phyloP scores from a whole-genome alignment of 2,888 invertebrate genomes.

The Papilio demoleus region DNA sequence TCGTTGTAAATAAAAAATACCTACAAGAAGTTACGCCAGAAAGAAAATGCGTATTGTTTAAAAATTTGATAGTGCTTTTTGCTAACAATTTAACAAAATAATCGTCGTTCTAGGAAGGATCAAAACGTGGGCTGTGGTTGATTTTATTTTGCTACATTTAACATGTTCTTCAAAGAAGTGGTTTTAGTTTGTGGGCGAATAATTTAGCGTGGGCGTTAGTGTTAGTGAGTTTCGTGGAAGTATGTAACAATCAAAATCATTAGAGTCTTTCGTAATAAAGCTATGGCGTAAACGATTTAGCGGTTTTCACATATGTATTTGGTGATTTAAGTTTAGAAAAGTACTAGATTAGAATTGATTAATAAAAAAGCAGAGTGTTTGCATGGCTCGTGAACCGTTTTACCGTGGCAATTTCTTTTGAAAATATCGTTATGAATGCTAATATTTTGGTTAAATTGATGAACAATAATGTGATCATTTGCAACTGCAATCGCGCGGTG shows the following conservation, averaged over 20 bases:
- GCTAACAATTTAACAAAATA: slow-evolving; percentile 4
- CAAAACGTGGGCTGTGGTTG: slow-evolving; percentile 7
- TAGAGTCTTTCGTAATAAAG: no score
- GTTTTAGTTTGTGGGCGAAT: slow-evolving; percentile 21
- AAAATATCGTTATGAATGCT: not conserved
- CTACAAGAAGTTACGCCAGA: no score
- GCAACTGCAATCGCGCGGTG: slow-evolving; percentile 22
- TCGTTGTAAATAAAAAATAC: no score
- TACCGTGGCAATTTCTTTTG: no score
- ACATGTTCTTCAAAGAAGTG: not conserved
- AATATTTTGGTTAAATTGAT: not conserved
- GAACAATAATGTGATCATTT: not conserved
- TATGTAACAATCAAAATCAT: no score
- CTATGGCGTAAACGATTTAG: no score
- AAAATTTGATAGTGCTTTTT: not conserved
- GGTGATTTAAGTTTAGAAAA: no score
- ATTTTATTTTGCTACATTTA: slow-evolving; percentile 9
- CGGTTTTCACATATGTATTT: no score
- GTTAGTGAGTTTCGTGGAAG: not conserved
- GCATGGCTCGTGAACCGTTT: no score
- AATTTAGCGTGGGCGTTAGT: not conserved
- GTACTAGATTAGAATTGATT: no score
- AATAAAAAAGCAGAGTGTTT: no score
- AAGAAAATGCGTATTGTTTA: not conserved
- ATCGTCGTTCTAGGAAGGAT: slow-evolving; percentile 16